Evolutionary conservation across 2,888 invertebrate species (phyloP).

Genomic region (Hedychridium roseum): DNA sequence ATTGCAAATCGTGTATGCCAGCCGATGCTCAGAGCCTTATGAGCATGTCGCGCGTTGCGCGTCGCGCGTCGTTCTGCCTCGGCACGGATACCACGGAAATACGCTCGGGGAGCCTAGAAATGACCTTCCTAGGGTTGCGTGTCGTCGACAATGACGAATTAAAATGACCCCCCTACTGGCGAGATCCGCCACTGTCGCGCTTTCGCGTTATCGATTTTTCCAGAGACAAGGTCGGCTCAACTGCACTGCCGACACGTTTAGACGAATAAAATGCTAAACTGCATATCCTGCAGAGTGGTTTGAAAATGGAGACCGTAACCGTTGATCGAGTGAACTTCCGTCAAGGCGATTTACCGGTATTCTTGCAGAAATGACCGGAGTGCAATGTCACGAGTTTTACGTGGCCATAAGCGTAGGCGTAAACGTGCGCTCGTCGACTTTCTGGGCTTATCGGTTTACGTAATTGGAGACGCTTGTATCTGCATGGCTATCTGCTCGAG

Average conservation of each 20-base stretch:
- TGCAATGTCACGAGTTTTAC: slow-evolving; percentile 4
- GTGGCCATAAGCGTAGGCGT: not conserved
- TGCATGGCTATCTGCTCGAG: slow-evolving; percentile 16
- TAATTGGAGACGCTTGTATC: slow-evolving; percentile 25
- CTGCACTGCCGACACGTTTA: not conserved
- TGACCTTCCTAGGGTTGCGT: slow-evolving; percentile 13
- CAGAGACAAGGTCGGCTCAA: slow-evolving; percentile 6
- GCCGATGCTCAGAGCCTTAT: too few relatives aligned
- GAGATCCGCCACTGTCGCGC: not conserved
- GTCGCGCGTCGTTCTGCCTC: too few relatives aligned
- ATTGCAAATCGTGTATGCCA: slow-evolving; percentile 11
- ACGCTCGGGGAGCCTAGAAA: not conserved
- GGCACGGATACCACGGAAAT: too few relatives aligned
- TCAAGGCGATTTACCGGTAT: slow-evolving; percentile 8
- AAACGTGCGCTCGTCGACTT: not conserved
- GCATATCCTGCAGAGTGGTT: not conserved
- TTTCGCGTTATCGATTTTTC: slow-evolving; percentile 22
- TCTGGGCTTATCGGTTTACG: slow-evolving; percentile 14
- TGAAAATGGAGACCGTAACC: slow-evolving; percentile 2
- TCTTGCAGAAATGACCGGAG: not conserved
- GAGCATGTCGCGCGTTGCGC: not conserved
- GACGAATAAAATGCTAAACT: too few relatives aligned
- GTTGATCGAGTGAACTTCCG: too few relatives aligned
- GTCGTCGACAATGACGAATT: slow-evolving; percentile 14
- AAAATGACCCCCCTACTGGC: slow-evolving; percentile 18